Evolutionary conservation across 2,797 vertebrate species (phyloP).

Genomic region (Sphaeramia orbicularis): DNA sequence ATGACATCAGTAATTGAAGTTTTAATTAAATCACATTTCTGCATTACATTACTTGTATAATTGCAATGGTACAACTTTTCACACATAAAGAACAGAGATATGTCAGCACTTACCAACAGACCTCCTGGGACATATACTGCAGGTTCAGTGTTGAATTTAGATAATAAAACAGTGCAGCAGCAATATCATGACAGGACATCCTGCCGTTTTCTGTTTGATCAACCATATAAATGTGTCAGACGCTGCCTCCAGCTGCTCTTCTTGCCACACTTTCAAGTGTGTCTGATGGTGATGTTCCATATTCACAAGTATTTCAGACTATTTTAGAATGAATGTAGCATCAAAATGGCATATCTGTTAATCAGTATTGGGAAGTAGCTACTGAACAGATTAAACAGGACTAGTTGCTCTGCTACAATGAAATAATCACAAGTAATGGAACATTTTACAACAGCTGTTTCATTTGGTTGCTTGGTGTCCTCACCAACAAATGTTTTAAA

Average conservation of each 20-base stretch:
- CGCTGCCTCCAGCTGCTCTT: neutral
- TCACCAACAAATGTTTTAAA: no score
- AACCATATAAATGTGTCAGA: conserved; percentile 28
- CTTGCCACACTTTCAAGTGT: conserved; percentile 11
- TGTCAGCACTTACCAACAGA: neutral
- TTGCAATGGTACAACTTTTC: neutral
- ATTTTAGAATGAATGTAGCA: no score
- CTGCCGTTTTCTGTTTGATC: conserved; percentile 36
- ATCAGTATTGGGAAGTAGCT: no score
- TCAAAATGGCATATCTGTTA: no score
- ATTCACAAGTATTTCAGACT: neutral
- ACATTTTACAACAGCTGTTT: no score
- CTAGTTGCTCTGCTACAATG: no score
- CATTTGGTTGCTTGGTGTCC: no score
- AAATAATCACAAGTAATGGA: no score
- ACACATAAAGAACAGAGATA: neutral
- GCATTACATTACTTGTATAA: neutral
- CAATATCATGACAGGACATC: conserved; percentile 9
- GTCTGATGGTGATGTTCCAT: neutral
- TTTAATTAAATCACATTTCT: neutral
- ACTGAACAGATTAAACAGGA: no score
- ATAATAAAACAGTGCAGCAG: conserved; percentile 27
- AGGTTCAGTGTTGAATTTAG: neutral
- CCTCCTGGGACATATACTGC: neutral
- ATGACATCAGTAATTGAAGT: neutral